Percentiles rank a stretch among this genome's conserved stretches.
Conservation (phyloP, 2,888 invertebrate genomes). For the Chrysodeixis includens region DNA sequence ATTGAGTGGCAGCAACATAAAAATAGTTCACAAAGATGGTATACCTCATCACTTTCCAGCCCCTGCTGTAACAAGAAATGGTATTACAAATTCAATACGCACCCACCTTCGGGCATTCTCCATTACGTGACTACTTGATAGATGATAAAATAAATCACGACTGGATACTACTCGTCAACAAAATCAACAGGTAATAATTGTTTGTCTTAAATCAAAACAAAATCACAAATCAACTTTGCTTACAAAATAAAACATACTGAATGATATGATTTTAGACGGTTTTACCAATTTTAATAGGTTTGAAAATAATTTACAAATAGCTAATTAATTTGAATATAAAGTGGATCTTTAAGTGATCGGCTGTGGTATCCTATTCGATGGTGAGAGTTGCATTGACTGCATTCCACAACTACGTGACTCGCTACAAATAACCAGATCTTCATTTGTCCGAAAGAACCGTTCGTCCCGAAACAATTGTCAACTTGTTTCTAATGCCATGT, state of each 20-base stretch:
- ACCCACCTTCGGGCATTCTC: constrained; percentile 87
- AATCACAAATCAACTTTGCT: constrained; percentile 67
- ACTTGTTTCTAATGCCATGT: constrained; percentile 42
- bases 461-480: constrained; percentile 51
- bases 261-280: constrained; percentile 64
- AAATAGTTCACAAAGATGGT: constrained; percentile 89
- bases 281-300: constrained; percentile 57
- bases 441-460: constrained; percentile 84
- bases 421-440: constrained; percentile 79
- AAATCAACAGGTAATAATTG: constrained; percentile 59
- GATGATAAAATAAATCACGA: constrained; percentile 69
- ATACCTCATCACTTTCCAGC: constrained; percentile 98
- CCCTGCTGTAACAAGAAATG: constrained; percentile 94
- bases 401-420: constrained; percentile 83
- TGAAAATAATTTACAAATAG: constrained; percentile 62
- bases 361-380: constrained; percentile 72
- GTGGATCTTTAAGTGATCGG: constrained; percentile 73
- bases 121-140: constrained; percentile 74
- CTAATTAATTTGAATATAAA: constrained; percentile 64
- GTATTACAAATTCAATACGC: constrained; percentile 89
- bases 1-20: constrained; percentile 89
- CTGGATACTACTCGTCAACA: constrained; percentile 58
- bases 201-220: constrained; percentile 61
- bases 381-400: constrained; percentile 80
- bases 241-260: constrained; percentile 68